phyloP scores from a whole-genome alignment of 2,888 invertebrate genomes.

The Tipula lateralis region DNA sequence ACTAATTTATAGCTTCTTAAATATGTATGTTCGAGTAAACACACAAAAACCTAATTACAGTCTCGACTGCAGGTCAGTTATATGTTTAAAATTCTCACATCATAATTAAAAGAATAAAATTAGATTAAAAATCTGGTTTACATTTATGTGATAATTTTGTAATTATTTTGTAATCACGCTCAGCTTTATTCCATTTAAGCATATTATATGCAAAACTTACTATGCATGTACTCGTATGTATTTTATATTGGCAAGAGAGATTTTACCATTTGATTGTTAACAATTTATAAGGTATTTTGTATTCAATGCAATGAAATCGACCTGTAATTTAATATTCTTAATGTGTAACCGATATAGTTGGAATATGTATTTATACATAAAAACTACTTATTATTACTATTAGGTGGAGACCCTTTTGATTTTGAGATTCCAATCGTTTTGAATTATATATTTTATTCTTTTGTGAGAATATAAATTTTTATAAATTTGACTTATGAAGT shows the following conservation, averaged over 20 bases:
- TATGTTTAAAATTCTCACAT: not conserved
- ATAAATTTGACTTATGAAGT: not conserved
- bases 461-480: not conserved
- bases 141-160: not conserved
- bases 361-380: not conserved
- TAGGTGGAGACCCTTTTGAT: not conserved
- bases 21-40: not conserved
- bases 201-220: not conserved
- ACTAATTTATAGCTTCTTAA: not conserved
- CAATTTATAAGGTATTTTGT: not conserved
- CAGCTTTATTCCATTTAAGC: not conserved
- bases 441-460: not conserved
- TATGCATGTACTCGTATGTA: not conserved
- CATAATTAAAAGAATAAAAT: not conserved
- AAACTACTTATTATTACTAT: not conserved
- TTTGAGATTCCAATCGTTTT: not conserved
- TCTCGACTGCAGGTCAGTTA: not conserved
- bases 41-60: not conserved
- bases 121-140: slow-evolving; percentile 1
- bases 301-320: not conserved
- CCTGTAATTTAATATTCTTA: not conserved
- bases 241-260: not conserved
- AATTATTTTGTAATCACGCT: not conserved
- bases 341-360: slow-evolving; percentile 9
- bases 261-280: not conserved